A percentile compares a stretch with the other conserved stretches of the same genome.
Evolutionary conservation across 2,113 vertebrate genomes (phyloP).

Genomic region (Anser cygnoides): DNA sequence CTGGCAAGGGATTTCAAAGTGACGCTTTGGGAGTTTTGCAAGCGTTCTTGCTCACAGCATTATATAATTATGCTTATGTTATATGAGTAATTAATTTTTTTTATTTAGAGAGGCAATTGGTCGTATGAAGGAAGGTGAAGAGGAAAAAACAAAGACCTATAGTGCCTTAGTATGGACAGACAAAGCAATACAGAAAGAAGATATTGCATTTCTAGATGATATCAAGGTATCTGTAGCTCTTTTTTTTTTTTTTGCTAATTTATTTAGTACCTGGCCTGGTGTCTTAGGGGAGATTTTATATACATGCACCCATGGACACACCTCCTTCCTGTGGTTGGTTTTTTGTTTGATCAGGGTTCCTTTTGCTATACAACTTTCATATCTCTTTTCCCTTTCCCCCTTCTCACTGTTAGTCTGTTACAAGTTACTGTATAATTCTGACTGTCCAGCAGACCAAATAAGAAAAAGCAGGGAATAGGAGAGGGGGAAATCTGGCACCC

Average conservation of each 20-base stretch:
- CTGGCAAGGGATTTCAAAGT: neutral
- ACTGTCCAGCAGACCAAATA: neutral
- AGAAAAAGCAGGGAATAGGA: neutral
- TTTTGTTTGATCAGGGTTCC: neutral
- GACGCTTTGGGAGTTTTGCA: neutral
- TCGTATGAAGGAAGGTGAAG: constrained; percentile 97
- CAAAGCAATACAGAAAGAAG: constrained; percentile 81
- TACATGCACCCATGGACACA: fast-evolving
- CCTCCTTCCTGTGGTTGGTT: neutral
- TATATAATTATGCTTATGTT: neutral
- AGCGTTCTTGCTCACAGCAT: neutral
- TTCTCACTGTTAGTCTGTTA: neutral
- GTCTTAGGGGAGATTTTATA: neutral
- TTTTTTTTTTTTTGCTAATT: neutral
- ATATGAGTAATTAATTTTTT: constrained; percentile 43
- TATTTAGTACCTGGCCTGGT: neutral
- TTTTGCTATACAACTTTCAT: neutral
- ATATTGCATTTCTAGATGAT: constrained; percentile 85
- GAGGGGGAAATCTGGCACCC: neutral
- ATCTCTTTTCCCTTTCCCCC: neutral
- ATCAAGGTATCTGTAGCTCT: constrained; percentile 80
- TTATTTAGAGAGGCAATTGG: constrained; percentile 89
- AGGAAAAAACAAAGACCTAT: constrained; percentile 97
- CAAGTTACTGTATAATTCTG: neutral
- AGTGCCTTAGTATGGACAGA: constrained; percentile 94